phyloP scores from a whole-genome alignment of 2,797 vertebrate species.

The Eulemur rubriventer region DNA sequence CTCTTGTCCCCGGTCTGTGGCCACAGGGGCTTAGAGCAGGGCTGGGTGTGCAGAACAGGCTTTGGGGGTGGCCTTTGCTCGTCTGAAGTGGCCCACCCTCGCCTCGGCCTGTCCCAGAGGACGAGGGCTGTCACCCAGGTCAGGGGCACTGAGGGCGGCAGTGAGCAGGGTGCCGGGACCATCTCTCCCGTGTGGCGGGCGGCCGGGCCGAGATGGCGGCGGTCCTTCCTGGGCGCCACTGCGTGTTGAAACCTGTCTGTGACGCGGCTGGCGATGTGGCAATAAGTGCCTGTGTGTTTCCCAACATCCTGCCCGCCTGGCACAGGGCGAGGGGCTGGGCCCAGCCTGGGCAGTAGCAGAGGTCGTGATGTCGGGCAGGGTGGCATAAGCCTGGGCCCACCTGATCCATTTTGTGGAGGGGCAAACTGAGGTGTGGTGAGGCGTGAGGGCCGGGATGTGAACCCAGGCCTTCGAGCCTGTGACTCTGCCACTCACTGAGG shows the following conservation, averaged over 20 bases:
- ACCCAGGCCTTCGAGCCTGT: too few species aligned
- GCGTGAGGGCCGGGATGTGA: not conserved
- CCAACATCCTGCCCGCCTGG: constrained; percentile 64
- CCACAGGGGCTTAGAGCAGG: not conserved
- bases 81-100: not conserved
- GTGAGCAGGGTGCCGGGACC: fast-evolving
- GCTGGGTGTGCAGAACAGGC: not conserved
- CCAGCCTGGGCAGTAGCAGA: not conserved
- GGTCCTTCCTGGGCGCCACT: not conserved
- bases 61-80: not conserved
- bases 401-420: not conserved
- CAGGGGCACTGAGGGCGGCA: fast-evolving
- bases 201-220: fast-evolving
- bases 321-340: constrained; percentile 38
- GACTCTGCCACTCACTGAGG: fast-evolving
- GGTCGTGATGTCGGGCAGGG: not conserved
- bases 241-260: not conserved
- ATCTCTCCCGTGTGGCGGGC: fast-evolving
- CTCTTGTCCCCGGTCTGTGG: fast-evolving
- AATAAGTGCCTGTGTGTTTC: constrained; percentile 55
- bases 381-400: fast-evolving
- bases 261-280: constrained; percentile 24
- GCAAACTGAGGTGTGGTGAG: not conserved
- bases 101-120: fast-evolving
- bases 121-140: fast-evolving